Conservation (phyloP, 1,140 invertebrate species). For the Steinernema khuongi region DNA sequence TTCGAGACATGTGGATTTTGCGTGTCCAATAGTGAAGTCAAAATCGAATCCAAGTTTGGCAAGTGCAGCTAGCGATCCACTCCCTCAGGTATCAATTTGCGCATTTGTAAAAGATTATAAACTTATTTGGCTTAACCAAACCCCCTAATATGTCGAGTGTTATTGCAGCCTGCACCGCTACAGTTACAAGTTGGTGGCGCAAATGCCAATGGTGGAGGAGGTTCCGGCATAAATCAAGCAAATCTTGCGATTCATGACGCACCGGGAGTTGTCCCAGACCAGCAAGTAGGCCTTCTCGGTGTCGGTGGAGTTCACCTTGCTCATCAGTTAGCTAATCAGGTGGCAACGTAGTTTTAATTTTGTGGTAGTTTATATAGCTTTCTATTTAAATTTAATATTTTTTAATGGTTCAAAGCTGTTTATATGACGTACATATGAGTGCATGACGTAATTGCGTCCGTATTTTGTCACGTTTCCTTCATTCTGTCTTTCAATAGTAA, state of each 20-base stretch:
- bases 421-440: no score
- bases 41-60: slow-evolving; percentile 57
- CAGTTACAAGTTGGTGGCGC: background rate
- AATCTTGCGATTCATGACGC: background rate
- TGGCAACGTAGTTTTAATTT: background rate
- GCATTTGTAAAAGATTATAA: background rate
- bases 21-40: slow-evolving; percentile 58
- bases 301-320: slow-evolving; percentile 10
- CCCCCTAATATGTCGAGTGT: background rate
- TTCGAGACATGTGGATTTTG: slow-evolving; percentile 94
- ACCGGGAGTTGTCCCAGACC: background rate
- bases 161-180: background rate
- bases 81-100: slow-evolving; percentile 34
- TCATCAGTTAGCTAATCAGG: slow-evolving; percentile 11
- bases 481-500: no score
- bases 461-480: no score
- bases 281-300: background rate
- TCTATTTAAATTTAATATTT: no score
- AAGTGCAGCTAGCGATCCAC: slow-evolving; percentile 39
- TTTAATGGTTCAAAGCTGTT: no score
- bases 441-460: no score
- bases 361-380: no score
- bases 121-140: background rate
- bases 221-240: background rate
- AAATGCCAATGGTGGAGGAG: background rate